phyloP scores from a whole-genome alignment of 1,140 invertebrate genomes.

The Drosophila malerkotliana region DNA sequence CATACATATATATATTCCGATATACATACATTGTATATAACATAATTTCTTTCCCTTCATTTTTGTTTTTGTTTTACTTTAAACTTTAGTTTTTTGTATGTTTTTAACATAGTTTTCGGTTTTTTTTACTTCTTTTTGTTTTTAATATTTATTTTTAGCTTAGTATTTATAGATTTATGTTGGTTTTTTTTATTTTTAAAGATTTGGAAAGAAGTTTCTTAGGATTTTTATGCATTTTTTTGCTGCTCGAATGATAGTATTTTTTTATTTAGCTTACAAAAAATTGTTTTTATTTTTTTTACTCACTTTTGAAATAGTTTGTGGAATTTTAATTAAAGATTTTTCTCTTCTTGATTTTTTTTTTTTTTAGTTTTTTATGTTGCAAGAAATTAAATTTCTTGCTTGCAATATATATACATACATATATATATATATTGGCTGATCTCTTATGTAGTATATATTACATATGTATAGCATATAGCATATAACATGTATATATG shows the following conservation, averaged over 20 bases:
- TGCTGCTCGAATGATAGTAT: constrained; percentile 39
- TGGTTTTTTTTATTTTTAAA: constrained; percentile 18
- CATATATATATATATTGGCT: constrained; percentile 40
- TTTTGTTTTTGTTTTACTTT: background rate
- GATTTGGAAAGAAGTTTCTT: constrained; percentile 56
- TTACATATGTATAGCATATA: constrained; percentile 36
- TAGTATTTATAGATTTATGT: constrained; percentile 20
- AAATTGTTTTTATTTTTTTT: constrained; percentile 13
- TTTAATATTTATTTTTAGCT: background rate
- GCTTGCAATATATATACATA: constrained; percentile 42
- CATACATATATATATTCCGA: constrained; percentile 52
- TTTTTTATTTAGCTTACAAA: constrained; percentile 20
- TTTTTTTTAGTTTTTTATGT: constrained; percentile 18
- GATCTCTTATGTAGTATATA: constrained; percentile 17
- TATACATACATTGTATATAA: constrained; percentile 53
- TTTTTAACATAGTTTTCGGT: constrained; percentile 66
- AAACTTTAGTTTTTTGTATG: constrained; percentile 54
- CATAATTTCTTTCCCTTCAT: constrained; percentile 43
- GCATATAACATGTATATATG: constrained; percentile 29
- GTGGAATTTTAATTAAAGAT: constrained; percentile 4
- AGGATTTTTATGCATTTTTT: constrained; percentile 13
- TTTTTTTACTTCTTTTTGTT: constrained; percentile 20
- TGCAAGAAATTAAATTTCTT: constrained; percentile 76
- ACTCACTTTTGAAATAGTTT: constrained; percentile 30
- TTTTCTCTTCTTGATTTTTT: constrained; percentile 1